Conservation (phyloP, 2,888 invertebrate genomes). For the Ennomos fuscantarius region DNA sequence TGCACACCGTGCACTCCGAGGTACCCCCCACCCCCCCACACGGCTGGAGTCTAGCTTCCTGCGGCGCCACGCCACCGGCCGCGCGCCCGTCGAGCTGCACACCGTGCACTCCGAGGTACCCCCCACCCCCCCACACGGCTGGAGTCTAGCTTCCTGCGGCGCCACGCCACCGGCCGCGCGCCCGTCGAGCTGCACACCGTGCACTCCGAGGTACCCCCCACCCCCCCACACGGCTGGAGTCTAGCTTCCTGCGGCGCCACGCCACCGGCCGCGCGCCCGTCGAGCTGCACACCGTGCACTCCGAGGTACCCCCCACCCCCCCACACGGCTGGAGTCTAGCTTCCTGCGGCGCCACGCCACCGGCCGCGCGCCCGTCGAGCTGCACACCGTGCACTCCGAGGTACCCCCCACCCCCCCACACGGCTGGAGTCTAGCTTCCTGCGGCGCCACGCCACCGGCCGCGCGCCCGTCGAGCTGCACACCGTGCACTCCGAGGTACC, state of each 20-base stretch:
- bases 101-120: constrained; percentile 95
- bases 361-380: too few relatives aligned
- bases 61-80: constrained; percentile 92
- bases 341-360: constrained; percentile 90
- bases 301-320: constrained; percentile 86
- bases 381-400: too few relatives aligned
- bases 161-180: constrained; percentile 91
- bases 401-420: too few relatives aligned
- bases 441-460: too few relatives aligned
- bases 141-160: constrained; percentile 88
- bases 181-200: constrained; percentile 97
- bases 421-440: too few relatives aligned
- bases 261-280: constrained; percentile 95
- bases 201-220: constrained; percentile 90
- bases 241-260: constrained; percentile 90
- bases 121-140: neutral
- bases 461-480: too few relatives aligned
- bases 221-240: neutral
- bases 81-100: constrained; percentile 96
- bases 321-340: neutral
- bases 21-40: constrained; percentile 57
- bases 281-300: constrained; percentile 96
- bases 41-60: constrained; percentile 62
- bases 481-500: too few relatives aligned
- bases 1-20: constrained; percentile 97